Conservation (phyloP, 2,888 invertebrate genomes). For the Ariolimax columbianus region DNA sequence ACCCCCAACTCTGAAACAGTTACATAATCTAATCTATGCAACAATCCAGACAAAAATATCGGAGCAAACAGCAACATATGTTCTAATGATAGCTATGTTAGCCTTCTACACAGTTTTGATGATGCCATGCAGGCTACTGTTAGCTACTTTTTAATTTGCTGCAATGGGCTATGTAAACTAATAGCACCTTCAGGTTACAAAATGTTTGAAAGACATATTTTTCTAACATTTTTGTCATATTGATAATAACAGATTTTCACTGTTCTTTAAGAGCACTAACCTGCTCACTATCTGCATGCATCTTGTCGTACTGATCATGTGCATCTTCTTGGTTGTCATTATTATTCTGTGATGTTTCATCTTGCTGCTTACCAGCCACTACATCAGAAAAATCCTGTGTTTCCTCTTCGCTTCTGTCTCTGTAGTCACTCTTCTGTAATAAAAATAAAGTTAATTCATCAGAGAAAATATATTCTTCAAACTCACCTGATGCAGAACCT, state of each 20-base stretch:
- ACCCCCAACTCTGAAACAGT: no score
- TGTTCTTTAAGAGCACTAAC: background rate
- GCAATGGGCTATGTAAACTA: background rate
- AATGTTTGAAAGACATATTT: no score
- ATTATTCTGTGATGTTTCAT: background rate
- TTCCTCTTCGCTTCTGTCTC: background rate
- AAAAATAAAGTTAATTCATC: background rate
- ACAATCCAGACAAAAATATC: no score
- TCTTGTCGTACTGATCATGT: background rate
- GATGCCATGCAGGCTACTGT: no score
- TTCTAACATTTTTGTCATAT: no score
- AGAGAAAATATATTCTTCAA: background rate
- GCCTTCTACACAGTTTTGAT: no score
- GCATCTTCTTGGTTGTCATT: background rate
- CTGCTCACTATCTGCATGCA: slow-evolving; percentile 3
- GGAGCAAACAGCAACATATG: no score
- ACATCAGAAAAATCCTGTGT: background rate
- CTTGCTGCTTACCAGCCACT: background rate
- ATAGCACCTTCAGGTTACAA: background rate
- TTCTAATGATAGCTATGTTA: no score
- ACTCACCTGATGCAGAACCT: no score
- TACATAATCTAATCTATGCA: no score
- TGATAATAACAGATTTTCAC: background rate
- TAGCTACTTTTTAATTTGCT: background rate
- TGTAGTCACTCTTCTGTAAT: background rate